Evolutionary conservation across 2,888 invertebrate species (phyloP), one percentile per base, ranked within the genome.

Genomic region (Isoperla grammatica): DNA sequence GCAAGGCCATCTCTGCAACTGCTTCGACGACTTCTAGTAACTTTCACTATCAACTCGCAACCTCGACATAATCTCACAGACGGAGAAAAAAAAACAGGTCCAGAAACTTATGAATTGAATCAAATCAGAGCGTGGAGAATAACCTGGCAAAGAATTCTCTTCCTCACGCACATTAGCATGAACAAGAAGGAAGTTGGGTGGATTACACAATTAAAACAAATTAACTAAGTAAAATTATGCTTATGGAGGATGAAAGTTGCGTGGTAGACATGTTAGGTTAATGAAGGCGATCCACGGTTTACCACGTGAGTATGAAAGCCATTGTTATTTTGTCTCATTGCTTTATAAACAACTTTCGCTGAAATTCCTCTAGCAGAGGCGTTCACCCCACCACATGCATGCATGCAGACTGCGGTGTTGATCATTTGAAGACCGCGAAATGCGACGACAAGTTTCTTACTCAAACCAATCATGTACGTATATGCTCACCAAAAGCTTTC

Each of bases 11-110:
- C 29, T 29, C 29, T 29, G 29, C 29, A 8, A 29, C 5, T 29
- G 4, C 17, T 20, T 46, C n/a, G 20, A 22, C 46, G 46, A 46
- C 20, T 19, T 46, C 46, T 12, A 17, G 49, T 12, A 23, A 50
- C 49, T 50, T 50, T 50, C 49, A 50, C 49, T 50, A 5, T 13
- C 49, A 9, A 17, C 23, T 50, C 49, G 35, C 49, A 50, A 23
- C 49, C 49, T 50, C 49, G 49, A 29, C 13, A 29, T 13, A 50
- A 22, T 29, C 49, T 13, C 29, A 50, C 35, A 35, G n/a, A 40
- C 15, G 15, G 15, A 13, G 42, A 40, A 13, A 13, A 40, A 40
- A 12, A 40, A 40, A 40, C 42, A 40, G 15, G 42, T 40, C 42
- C 42, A 40, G 13, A 40, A 40, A 4, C 4, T 40, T 29, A 29